Base-by-base conservation (phyloP, 2,888 invertebrate species). In the Drosophila tripunctata region DNA sequence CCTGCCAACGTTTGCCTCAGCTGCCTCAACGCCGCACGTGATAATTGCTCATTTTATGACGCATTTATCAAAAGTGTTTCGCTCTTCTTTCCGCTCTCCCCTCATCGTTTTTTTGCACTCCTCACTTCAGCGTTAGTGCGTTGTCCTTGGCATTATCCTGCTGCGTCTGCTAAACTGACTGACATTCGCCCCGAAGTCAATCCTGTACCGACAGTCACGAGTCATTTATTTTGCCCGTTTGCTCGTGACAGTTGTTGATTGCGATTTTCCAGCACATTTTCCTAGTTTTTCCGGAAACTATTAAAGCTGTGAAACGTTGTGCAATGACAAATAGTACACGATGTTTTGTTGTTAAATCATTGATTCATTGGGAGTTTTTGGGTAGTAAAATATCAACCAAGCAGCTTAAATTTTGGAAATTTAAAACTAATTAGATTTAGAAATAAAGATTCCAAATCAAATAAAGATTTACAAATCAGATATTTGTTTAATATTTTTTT, bases 21-120 rank as follows among this genome's bases (percentile, higher is more conserved):
- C 66, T 68, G 68, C 52, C 64, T 61, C 50, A 43, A 17, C 69
- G 75, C 65, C 69, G 88, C 87, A 88, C 87, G 84, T 85, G 88
- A 85, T 85, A 85, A 85, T 85, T 85, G 84, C 87, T 84, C 79
- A 84, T 88, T 84, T 84, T 84, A 87, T 84, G 87, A 78, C 56
- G 85, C 88, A 88, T 84, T 88, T 88, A 75, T 84, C 88, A 87
- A 84, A 88, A 75, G 75, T 77, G 61, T 63, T 61, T 60, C 73
- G 63, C 77, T 50, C 36, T 10, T 14, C 30, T 14, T 44, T 35
- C 14, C 51, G 8, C 19, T 44, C 45, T 45, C 19, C 2, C 63
- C 38, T 3, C 47, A 22, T 17, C 15, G 15, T 17, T 22, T n/a
- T n/a, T n/a, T n/a, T n/a, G n/a, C n/a, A n/a, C n/a, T n/a, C n/a